phyloP scores from a whole-genome alignment of 2,113 vertebrate genomes.

The Pomatostomus ruficeps region DNA sequence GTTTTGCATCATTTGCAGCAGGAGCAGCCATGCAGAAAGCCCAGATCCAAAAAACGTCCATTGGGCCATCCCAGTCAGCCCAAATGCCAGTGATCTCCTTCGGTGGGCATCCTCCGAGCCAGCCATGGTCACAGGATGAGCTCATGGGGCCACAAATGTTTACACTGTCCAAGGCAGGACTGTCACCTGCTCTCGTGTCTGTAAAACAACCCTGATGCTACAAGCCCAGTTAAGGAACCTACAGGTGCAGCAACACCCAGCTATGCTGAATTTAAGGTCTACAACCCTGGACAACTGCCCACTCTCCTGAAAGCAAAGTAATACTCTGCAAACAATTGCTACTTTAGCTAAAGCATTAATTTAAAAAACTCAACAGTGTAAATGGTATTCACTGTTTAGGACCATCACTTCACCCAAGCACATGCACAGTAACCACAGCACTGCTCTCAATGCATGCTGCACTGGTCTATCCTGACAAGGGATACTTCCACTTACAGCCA shows the following conservation, averaged over 20 bases:
- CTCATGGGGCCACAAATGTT: fast-evolving
- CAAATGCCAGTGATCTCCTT: background rate
- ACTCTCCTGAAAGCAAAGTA: background rate
- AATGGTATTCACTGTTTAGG: background rate
- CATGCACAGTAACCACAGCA: background rate
- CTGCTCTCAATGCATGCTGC: background rate
- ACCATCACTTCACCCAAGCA: background rate
- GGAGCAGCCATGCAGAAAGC: background rate
- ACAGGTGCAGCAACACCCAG: background rate
- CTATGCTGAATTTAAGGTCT: background rate
- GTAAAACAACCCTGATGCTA: background rate
- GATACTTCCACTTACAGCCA: background rate
- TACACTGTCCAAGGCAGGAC: background rate
- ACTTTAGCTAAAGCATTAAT: background rate
- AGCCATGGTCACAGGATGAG: background rate
- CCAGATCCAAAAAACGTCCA: background rate
- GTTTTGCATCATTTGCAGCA: background rate
- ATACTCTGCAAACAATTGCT: background rate
- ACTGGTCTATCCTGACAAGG: background rate
- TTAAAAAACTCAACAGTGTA: background rate
- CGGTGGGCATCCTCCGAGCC: background rate
- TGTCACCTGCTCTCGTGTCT: fast-evolving
- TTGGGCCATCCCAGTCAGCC: background rate
- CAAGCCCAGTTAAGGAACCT: background rate
- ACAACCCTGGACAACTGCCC: background rate